phyloP scores from a whole-genome alignment of 2,797 vertebrate genomes.

The Pangasius macronema region DNA sequence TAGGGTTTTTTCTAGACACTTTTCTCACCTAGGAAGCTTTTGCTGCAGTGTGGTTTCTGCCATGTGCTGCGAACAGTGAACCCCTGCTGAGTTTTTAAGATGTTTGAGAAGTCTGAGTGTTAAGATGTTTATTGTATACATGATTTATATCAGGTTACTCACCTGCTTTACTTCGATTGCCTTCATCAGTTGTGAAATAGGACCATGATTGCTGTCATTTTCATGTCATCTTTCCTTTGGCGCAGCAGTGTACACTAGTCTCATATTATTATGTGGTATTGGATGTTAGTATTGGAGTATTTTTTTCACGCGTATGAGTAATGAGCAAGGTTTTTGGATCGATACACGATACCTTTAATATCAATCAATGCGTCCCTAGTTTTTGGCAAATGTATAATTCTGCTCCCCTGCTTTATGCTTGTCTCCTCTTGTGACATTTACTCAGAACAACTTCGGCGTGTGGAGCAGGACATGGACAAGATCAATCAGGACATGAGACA shows the following conservation, averaged over 20 bases:
- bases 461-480: slow-evolving; percentile 94
- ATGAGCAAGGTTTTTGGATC: neutral
- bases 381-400: neutral
- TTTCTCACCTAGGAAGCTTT: neutral
- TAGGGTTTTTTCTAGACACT: neutral
- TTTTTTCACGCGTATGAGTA: neutral
- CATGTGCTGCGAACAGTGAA: neutral
- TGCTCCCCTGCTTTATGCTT: neutral
- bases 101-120: neutral
- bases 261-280: neutral
- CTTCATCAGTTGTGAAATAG: neutral
- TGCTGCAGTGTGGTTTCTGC: neutral
- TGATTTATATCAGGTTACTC: neutral
- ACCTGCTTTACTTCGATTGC: neutral
- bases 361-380: neutral
- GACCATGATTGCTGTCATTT: neutral
- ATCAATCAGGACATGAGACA: slow-evolving; percentile 97
- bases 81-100: neutral
- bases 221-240: neutral
- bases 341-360: neutral
- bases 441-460: slow-evolving; percentile 87
- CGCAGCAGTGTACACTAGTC: neutral
- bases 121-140: neutral
- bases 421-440: slow-evolving; percentile 48
- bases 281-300: neutral